A percentile compares a stretch with the other conserved stretches of the same genome.
These are phyloP conservation scores for Gephyroberyx darwinii DNA, from an alignment of 2,797 vertebrate genomes.

Conservation along the genomic window DNA sequence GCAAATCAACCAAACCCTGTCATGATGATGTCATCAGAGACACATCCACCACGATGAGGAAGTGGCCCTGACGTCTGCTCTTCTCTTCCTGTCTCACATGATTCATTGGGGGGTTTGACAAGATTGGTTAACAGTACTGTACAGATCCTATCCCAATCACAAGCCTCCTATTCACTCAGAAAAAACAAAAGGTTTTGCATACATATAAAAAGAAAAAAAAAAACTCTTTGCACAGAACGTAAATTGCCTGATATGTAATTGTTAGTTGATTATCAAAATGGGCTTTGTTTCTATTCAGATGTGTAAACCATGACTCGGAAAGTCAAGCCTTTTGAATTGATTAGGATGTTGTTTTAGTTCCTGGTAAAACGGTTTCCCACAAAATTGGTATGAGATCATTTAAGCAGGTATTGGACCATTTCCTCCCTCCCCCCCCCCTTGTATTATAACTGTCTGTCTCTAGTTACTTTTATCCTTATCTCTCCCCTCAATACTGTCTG, in stretches of 20 bases:
- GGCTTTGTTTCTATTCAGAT: constrained; percentile 75
- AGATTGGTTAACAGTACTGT: constrained; percentile 79
- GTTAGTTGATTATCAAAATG: constrained; percentile 70
- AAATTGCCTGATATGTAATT: constrained; percentile 78
- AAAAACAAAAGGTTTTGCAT: constrained; percentile 67
- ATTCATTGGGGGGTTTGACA: constrained; percentile 73
- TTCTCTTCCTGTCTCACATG: constrained; percentile 72
- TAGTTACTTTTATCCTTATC: constrained; percentile 39
- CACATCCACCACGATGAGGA: constrained; percentile 66
- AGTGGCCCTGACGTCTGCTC: constrained; percentile 61
- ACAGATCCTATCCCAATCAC: constrained; percentile 74
- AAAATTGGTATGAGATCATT: constrained; percentile 43
- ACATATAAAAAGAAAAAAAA: constrained; percentile 52
- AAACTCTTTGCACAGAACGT: constrained; percentile 76
- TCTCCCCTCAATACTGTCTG: constrained; percentile 43
- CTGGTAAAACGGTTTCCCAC: constrained; percentile 39
- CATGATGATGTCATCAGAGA: constrained; percentile 76
- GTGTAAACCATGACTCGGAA: constrained; percentile 63
- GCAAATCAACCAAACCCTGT: constrained; percentile 79
- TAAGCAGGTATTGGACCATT: constrained; percentile 68
- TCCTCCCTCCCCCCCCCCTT: constrained; percentile 24
- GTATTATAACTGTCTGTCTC: constrained; percentile 59
- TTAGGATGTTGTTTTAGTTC: constrained; percentile 71
- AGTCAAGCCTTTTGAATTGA: constrained; percentile 74
- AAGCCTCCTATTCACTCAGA: constrained; percentile 70